Percentiles rank a stretch among this genome's conserved stretches.
phyloP scores from a whole-genome alignment of 23 tunicate genomes.

The Styela plicata region DNA sequence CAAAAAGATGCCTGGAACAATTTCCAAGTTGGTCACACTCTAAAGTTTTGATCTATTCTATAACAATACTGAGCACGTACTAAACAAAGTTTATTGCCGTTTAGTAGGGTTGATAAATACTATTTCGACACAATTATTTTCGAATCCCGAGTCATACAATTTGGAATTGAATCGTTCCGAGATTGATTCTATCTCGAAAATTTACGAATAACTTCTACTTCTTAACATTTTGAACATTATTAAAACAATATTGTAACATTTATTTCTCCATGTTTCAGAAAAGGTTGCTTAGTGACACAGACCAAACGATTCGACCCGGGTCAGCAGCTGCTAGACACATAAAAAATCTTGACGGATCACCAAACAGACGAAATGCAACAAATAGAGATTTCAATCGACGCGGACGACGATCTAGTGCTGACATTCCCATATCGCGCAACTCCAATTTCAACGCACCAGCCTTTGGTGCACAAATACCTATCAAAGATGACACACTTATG shows the following conservation, averaged over 20 bases:
- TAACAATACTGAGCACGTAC: too few species aligned
- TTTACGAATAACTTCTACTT: too few species aligned
- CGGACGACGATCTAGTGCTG: neutral
- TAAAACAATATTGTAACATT: too few species aligned
- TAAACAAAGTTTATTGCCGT: too few species aligned
- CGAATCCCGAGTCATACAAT: too few species aligned
- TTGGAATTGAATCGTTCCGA: too few species aligned
- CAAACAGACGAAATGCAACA: neutral
- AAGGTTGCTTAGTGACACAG: neutral
- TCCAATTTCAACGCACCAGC: neutral
- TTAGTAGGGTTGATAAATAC: too few species aligned
- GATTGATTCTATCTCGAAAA: too few species aligned
- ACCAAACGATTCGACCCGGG: neutral
- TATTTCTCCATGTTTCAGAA: too few species aligned
- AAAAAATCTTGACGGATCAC: neutral
- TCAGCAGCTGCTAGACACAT: neutral
- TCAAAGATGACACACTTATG: neutral
- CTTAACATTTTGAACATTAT: too few species aligned
- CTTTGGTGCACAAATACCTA: neutral
- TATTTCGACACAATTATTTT: too few species aligned
- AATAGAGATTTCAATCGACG: neutral
- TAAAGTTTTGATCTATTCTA: too few species aligned
- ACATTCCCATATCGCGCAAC: neutral
- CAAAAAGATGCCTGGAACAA: conserved; percentile 22
- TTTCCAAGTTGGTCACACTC: conserved; percentile 23